Evolutionary conservation across 2,888 invertebrate genomes (phyloP), one percentile per base, ranked within the genome.

Genomic region (Callyntrura guangdongensis): DNA sequence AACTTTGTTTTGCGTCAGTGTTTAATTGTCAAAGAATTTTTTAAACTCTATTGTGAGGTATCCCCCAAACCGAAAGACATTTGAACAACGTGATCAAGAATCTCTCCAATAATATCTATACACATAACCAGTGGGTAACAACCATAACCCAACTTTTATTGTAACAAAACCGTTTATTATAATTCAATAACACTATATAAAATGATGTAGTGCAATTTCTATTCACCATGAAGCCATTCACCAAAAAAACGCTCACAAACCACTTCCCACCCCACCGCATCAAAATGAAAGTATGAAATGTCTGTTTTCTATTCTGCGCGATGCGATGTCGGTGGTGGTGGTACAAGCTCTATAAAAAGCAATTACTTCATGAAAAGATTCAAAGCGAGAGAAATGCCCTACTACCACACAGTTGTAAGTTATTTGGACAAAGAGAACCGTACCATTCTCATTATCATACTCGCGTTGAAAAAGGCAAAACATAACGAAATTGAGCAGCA

Each of bases 401-500:
- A 56, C 17, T 45, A 45, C 3, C 74, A 49, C 20, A 49, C 49
- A 20, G 36, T 36, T 45, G 17, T 36, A 17, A 36, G 17, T 17
- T 69, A 45, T 45, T 69, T n/a, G 36, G 36, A 45, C 36, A 69
- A 69, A 45, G 9, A 69, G 4, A 14, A 49, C 12, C 74, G 14
- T 1, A n/a, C n/a, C 74, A 74, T 49, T 47, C 12, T 74, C 27
- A 74, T 74, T 12, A 49, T 47, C 56, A 61, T 25, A 22, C 27
- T n/a, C 47, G 69, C 74, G 87, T 12, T 36, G 36, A 45, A 74
- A 77, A 86, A 53, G 64, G 67, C 67, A 89, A n/a, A 77, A 20
- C 77, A 77, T 85, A 89, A 84, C 61, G 45, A 89, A 89, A 84
- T 89, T 89, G 89, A 89, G 89, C 64, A 85, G 49, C 89, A 89